Conservation (phyloP, 2,113 vertebrate genomes). For the human (Homo sapiens) region DNA sequence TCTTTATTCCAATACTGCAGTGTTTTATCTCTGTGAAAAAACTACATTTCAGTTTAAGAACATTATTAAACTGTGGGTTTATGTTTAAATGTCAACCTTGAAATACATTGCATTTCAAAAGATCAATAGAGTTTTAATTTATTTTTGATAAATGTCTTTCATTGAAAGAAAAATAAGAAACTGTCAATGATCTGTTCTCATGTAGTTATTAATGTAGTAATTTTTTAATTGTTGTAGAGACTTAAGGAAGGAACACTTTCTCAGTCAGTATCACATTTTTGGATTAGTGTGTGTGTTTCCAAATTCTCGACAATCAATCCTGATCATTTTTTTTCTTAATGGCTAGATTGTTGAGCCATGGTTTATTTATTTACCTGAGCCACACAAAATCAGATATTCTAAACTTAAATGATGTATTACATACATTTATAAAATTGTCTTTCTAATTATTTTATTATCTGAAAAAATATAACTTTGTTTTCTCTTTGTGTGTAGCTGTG, state of each 20-base stretch:
- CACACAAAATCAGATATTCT: not conserved
- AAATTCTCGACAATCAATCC: conserved; percentile 8
- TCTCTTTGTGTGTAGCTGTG: not conserved
- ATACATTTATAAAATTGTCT: not conserved
- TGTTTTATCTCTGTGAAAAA: conserved; percentile 16
- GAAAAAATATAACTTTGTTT: not conserved
- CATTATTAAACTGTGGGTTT: conserved; percentile 74
- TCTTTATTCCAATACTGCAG: not conserved
- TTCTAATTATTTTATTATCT: not conserved
- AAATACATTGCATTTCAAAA: conserved; percentile 74
- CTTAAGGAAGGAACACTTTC: not conserved
- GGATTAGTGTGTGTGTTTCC: not conserved
- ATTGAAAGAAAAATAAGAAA: conserved; percentile 75
- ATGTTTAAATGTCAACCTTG: conserved; percentile 81
- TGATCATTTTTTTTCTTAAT: not conserved
- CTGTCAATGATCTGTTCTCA: conserved; percentile 2
- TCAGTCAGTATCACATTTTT: not conserved
- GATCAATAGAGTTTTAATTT: conserved; percentile 80
- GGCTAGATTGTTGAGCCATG: not conserved
- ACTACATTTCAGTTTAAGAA: conserved; percentile 66
- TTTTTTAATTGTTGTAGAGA: conserved; percentile 16
- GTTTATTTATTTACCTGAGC: not conserved
- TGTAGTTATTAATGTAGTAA: not conserved
- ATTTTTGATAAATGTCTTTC: conserved; percentile 76
- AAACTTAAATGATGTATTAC: not conserved